Percentiles rank a stretch among this genome's conserved stretches.
phyloP scores from a whole-genome alignment of 1,140 invertebrate species.

The Rhopalosiphum padi region DNA sequence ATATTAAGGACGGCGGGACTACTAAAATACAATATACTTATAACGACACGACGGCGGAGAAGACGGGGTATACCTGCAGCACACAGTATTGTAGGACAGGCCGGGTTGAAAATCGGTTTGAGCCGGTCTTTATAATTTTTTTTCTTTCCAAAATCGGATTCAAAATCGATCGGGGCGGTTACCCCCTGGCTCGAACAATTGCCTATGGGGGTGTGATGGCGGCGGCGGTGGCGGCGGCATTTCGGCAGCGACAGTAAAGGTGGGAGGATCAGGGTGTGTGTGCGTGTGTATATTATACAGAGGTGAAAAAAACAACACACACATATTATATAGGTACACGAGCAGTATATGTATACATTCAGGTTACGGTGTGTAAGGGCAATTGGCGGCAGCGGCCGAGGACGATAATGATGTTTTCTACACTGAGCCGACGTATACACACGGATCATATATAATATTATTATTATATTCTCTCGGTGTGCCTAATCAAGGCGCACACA shows the following conservation, averaged over 20 bases:
- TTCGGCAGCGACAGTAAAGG: background rate
- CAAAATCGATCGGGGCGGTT: slow-evolving; percentile 16
- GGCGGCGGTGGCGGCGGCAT: background rate
- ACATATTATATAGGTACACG: background rate
- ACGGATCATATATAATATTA: background rate
- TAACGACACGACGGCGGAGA: background rate
- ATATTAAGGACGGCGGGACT: background rate
- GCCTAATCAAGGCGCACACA: slow-evolving; percentile 23
- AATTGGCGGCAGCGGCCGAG: background rate
- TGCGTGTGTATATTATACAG: background rate
- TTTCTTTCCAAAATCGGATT: slow-evolving; percentile 30
- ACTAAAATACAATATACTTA: slow-evolving; percentile 27
- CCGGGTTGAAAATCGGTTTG: slow-evolving; percentile 22
- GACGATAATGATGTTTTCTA: slow-evolving; percentile 40
- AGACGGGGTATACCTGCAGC: background rate
- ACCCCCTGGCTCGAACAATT: slow-evolving; percentile 28
- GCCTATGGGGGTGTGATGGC: background rate
- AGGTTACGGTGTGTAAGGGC: slow-evolving; percentile 16
- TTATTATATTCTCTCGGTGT: slow-evolving; percentile 25
- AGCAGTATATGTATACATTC: background rate
- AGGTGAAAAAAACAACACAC: background rate
- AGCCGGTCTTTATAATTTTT: background rate
- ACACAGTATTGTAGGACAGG: background rate
- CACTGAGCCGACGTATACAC: background rate
- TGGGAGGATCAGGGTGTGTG: background rate